These are phyloP conservation scores for Drosophila obscura DNA, from an alignment of 1,140 invertebrate genomes.

Conservation along the genomic window DNA sequence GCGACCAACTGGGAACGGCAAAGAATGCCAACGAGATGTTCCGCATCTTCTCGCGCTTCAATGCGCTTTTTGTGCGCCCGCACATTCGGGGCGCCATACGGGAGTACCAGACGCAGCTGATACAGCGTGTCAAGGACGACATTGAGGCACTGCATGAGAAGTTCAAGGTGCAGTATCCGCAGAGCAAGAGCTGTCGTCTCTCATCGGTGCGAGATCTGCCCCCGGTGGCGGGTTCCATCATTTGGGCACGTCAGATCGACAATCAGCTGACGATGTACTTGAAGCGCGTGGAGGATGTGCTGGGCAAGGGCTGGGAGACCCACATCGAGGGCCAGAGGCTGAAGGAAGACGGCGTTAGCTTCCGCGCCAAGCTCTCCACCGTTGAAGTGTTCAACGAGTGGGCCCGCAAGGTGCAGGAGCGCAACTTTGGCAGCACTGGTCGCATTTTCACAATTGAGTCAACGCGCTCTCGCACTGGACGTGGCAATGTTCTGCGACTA, in stretches of 20 bases:
- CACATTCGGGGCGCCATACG: conserved; percentile 99
- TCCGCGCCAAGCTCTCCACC: conserved; percentile 97
- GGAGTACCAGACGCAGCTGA: conserved; percentile 99
- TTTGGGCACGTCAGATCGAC: conserved; percentile 99
- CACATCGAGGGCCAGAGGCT: conserved; percentile 99
- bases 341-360: conserved; percentile 98
- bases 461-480: conserved; percentile 90
- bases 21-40: conserved; percentile 99
- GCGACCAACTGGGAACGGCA: conserved; percentile 98
- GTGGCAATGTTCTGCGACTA: conserved; percentile 95
- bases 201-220: conserved; percentile 96
- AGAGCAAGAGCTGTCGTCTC: conserved; percentile 95
- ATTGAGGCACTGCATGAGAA: conserved; percentile 99
- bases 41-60: conserved; percentile 98
- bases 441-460: conserved; percentile 98
- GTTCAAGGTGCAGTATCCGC: conserved; percentile 98
- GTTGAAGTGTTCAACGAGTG: conserved; percentile 99
- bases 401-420: conserved; percentile 96
- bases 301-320: conserved; percentile 99
- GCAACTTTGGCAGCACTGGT: conserved; percentile 96
- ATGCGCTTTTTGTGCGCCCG: conserved; percentile 98
- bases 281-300: conserved; percentile 97
- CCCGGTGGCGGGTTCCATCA: conserved; percentile 98
- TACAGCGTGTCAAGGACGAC: conserved; percentile 99
- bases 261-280: conserved; percentile 98